phyloP scores from a whole-genome alignment of 2,888 invertebrate species.

The Lycaena phlaeas region DNA sequence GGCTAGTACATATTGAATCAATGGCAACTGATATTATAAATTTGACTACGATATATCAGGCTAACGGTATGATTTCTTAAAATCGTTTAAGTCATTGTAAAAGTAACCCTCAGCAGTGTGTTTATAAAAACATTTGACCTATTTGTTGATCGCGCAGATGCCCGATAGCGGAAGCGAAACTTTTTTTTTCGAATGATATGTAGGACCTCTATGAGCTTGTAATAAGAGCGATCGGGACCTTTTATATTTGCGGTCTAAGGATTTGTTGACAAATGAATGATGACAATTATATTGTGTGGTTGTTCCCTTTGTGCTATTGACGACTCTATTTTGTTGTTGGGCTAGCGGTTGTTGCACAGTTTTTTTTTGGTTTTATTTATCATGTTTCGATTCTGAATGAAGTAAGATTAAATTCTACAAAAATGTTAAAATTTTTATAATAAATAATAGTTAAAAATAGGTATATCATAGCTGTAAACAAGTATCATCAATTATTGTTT shows the following conservation, averaged over 20 bases:
- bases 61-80: slow-evolving; percentile 9
- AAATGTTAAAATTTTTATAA: neutral
- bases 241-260: slow-evolving; percentile 23
- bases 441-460: too few species aligned
- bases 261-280: slow-evolving; percentile 60
- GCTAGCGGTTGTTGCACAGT: slow-evolving; percentile 23
- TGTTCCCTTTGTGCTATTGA: slow-evolving; percentile 41
- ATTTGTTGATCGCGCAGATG: slow-evolving; percentile 49
- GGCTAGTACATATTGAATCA: too few species aligned
- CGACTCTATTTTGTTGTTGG: slow-evolving; percentile 44
- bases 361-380: slow-evolving; percentile 19
- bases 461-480: too few species aligned
- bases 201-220: slow-evolving; percentile 33
- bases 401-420: neutral
- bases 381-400: slow-evolving; percentile 9
- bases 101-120: slow-evolving; percentile 26
- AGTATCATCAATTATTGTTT: too few species aligned
- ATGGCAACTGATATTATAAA: too few species aligned
- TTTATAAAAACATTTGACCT: slow-evolving; percentile 61
- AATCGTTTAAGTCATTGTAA: slow-evolving; percentile 12
- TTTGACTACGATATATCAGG: too few species aligned
- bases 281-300: slow-evolving; percentile 63
- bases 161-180: slow-evolving; percentile 33
- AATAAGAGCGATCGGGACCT: slow-evolving; percentile 29
- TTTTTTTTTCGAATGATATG: slow-evolving; percentile 29